phyloP scores from a whole-genome alignment of 2,888 invertebrate species.

The Rhopalosiphum nymphaeae region DNA sequence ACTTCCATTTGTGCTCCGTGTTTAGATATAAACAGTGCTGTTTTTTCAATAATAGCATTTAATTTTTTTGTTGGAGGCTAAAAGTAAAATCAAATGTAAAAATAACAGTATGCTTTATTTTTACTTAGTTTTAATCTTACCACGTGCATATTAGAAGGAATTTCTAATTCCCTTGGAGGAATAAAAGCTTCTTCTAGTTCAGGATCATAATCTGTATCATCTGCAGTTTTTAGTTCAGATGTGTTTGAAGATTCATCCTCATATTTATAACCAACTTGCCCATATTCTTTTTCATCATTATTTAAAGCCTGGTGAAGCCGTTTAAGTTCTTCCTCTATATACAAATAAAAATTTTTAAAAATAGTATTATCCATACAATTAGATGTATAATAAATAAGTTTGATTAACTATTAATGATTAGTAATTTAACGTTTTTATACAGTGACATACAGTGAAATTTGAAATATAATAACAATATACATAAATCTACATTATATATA shows the following conservation, averaged over 20 bases:
- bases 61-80: constrained; percentile 90
- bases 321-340: constrained; percentile 88
- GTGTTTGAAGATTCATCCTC: constrained; percentile 72
- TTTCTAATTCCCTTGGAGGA: constrained; percentile 79
- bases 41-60: constrained; percentile 95
- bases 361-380: background rate
- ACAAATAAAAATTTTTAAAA: background rate
- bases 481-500: background rate
- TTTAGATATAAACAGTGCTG: constrained; percentile 86
- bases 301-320: constrained; percentile 80
- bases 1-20: constrained; percentile 99
- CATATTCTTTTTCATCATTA: constrained; percentile 72
- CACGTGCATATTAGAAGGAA: constrained; percentile 81
- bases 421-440: background rate
- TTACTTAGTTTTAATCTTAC: constrained; percentile 73
- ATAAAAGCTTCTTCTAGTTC: constrained; percentile 81
- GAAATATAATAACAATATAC: background rate
- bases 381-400: background rate
- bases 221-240: constrained; percentile 71
- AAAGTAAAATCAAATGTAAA: constrained; percentile 67
- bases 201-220: constrained; percentile 70
- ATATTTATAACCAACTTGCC: constrained; percentile 84
- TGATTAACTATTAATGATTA: background rate
- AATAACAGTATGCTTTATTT: background rate
- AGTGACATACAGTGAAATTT: background rate